These are phyloP conservation scores for Temnopleurus reevesii DNA, from an alignment of 53 echinoderm and acorn worm species.

Conservation along the genomic window DNA sequence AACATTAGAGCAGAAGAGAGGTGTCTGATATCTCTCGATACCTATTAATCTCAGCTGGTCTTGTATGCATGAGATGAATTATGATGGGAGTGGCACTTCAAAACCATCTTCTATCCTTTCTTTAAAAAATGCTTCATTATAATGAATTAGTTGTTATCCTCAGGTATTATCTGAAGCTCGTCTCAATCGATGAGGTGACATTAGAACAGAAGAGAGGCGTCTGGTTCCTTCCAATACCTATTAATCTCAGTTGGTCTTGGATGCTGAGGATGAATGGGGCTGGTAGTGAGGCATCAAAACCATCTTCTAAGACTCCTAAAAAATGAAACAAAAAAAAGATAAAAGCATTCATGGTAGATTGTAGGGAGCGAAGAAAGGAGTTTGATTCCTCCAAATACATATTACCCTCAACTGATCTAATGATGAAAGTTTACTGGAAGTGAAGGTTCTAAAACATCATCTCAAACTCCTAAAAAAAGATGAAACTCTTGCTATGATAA, in stretches of 20 bases:
- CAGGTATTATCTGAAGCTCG: conserved; percentile 34
- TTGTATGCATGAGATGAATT: conserved; percentile 44
- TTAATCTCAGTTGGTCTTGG: conserved; percentile 71
- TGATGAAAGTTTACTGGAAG: too few species aligned
- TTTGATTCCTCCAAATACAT: too few species aligned
- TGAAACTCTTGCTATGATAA: too few species aligned
- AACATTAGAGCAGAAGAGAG: conserved; percentile 82
- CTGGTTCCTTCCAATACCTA: conserved; percentile 77
- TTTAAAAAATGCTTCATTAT: too few species aligned
- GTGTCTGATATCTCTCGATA: conserved; percentile 68
- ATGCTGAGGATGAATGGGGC: conserved; percentile 56
- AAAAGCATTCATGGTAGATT: too few species aligned
- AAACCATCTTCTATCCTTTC: not conserved
- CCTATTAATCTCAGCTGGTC: conserved; percentile 84
- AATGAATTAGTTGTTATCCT: too few species aligned
- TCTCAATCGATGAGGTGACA: conserved; percentile 43
- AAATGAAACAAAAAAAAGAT: too few species aligned
- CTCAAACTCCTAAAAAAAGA: too few species aligned
- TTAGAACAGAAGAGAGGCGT: conserved; percentile 84
- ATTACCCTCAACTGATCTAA: too few species aligned
- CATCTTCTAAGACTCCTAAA: not conserved
- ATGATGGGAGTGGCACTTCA: conserved; percentile 4
- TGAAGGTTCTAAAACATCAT: too few species aligned
- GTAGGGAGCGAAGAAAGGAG: too few species aligned
- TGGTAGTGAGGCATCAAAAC: not conserved